Evolutionary conservation across 2,113 vertebrate genomes (phyloP).

Genomic region (Oryctolagus cuniculus): mOryCun1.1 NC_091439.1:21818501-21819000

Average conservation of each 20-base stretch:
- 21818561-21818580: neutral
- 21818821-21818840: slow-evolving; percentile 25
- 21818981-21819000: neutral
- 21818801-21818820: neutral
- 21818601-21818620: neutral
- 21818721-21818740: neutral
- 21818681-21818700: neutral
- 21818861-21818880: neutral
- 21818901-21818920: neutral
- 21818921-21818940: neutral
- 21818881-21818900: slow-evolving; percentile 8
- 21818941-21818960: neutral
- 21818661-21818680: neutral
- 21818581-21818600: neutral
- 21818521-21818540: slow-evolving; percentile 57
- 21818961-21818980: neutral
- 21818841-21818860: neutral
- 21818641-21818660: neutral
- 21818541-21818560: slow-evolving; percentile 2
- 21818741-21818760: slow-evolving; percentile 4
- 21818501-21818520: slow-evolving; percentile 58
- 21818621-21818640: neutral
- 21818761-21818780: slow-evolving; percentile 32
- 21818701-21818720: neutral
- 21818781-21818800: neutral